A percentile compares a stretch with the other conserved stretches of the same genome.
Conservation (phyloP, 2,113 vertebrate species). For the Trogon surrucura region DNA sequence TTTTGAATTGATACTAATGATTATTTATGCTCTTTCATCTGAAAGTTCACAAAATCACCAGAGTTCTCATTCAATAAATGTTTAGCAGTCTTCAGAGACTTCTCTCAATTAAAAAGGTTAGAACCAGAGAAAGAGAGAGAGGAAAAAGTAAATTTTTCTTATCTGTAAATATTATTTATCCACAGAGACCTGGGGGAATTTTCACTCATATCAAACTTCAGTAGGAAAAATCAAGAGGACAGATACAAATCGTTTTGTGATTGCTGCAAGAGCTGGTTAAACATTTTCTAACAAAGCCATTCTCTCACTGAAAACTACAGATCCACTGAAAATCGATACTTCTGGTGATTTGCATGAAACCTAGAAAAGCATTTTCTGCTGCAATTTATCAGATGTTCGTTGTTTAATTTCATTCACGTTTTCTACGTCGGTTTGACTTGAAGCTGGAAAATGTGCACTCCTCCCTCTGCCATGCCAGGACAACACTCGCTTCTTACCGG, state of each 20-base stretch:
- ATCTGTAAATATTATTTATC: conserved; percentile 43
- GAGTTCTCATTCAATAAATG: conserved; percentile 42
- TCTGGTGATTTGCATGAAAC: background rate
- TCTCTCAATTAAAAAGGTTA: conserved; percentile 28
- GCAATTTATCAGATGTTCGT: background rate
- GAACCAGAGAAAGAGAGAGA: background rate
- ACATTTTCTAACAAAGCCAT: background rate
- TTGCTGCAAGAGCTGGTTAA: conserved; percentile 6
- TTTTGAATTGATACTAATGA: background rate
- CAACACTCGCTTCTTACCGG: background rate
- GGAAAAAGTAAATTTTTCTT: conserved; percentile 1
- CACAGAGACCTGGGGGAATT: background rate
- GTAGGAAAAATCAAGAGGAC: background rate
- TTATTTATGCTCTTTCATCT: conserved; percentile 41
- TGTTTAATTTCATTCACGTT: background rate
- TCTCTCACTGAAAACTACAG: conserved; percentile 1
- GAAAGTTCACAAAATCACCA: conserved; percentile 26
- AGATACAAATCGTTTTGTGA: background rate
- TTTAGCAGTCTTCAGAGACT: conserved; percentile 21
- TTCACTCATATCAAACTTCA: background rate
- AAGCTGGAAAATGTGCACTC: background rate
- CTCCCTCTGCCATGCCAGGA: background rate
- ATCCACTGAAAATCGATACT: background rate
- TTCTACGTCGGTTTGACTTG: background rate
- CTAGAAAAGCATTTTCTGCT: background rate